These are phyloP conservation scores for Drosophila melanosoma DNA, from an alignment of 2,888 invertebrate genomes.

Conservation along the genomic window DNA sequence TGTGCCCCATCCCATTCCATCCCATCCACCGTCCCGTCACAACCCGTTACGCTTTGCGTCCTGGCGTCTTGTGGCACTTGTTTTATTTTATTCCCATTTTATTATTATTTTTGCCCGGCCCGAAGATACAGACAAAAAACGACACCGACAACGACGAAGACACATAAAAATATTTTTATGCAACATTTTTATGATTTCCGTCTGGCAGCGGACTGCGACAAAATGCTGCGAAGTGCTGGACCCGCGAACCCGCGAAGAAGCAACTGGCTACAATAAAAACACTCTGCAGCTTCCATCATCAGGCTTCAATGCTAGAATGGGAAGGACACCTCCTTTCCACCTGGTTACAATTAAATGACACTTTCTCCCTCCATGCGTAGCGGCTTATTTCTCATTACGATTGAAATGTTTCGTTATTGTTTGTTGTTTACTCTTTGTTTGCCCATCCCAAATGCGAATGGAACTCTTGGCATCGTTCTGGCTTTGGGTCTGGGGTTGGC, in stretches of 20 bases:
- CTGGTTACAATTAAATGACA: conserved; percentile 77
- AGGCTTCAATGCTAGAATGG: neutral
- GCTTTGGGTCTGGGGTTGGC: conserved; percentile 16
- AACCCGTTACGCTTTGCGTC: conserved; percentile 25
- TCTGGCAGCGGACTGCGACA: conserved; percentile 58
- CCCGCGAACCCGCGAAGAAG: neutral
- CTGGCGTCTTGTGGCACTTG: conserved; percentile 49
- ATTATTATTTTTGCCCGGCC: conserved; percentile 69
- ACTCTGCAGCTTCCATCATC: conserved; percentile 5
- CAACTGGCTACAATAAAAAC: conserved; percentile 2
- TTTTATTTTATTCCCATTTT: conserved; percentile 76
- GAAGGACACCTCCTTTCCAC: conserved; percentile 60
- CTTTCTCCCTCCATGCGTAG: conserved; percentile 58
- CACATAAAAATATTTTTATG: conserved; percentile 76
- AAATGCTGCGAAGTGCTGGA: conserved; percentile 34
- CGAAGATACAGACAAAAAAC: conserved; percentile 36
- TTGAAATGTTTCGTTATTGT: conserved; percentile 52
- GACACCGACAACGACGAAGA: conserved; percentile 23
- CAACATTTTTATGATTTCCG: conserved; percentile 80
- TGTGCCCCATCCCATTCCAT: neutral
- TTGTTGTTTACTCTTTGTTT: conserved; percentile 25
- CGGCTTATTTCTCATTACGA: conserved; percentile 70
- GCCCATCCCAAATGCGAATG: conserved; percentile 14
- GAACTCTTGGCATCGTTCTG: conserved; percentile 1
- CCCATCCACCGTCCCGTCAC: conserved; percentile 11